A percentile compares a stretch with the other conserved stretches of the same genome.
These are phyloP conservation scores for Dryas iulia DNA, from an alignment of 1,140 invertebrate species.

Conservation along the genomic window DNA sequence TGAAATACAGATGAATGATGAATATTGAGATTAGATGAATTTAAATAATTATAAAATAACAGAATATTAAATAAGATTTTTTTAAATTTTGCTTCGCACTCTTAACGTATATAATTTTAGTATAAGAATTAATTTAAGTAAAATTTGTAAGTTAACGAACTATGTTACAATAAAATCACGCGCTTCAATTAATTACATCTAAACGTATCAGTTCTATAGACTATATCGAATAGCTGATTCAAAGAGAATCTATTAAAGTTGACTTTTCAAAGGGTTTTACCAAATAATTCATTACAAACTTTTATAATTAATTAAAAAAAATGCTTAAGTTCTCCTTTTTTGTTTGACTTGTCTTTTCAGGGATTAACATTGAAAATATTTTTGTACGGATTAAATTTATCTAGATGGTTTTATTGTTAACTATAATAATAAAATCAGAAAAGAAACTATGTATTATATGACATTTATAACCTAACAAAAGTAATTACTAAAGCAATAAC, in stretches of 20 bases:
- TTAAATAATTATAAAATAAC: too few species aligned
- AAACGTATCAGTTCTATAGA: neutral
- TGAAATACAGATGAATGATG: too few species aligned
- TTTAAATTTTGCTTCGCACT: too few species aligned
- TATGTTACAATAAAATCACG: neutral
- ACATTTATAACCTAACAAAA: too few species aligned
- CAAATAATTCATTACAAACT: neutral
- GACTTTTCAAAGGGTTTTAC: neutral
- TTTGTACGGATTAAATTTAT: neutral
- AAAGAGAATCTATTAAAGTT: too few species aligned
- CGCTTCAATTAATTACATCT: neutral
- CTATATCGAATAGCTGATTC: too few species aligned
- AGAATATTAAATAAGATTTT: too few species aligned
- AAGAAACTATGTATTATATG: too few species aligned
- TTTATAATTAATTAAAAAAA: neutral
- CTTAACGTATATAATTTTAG: too few species aligned
- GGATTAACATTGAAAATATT: neutral
- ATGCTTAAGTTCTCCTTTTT: neutral
- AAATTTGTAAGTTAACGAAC: neutral
- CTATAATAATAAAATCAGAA: too few species aligned
- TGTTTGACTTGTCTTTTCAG: neutral
- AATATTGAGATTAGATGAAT: too few species aligned
- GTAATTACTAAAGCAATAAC: too few species aligned
- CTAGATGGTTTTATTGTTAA: neutral
- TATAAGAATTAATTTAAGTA: neutral